A percentile compares a stretch with the other conserved stretches of the same genome.
Evolutionary conservation across 2,797 vertebrate species (phyloP).

Genomic region (Phoxinus dragarum): DNA sequence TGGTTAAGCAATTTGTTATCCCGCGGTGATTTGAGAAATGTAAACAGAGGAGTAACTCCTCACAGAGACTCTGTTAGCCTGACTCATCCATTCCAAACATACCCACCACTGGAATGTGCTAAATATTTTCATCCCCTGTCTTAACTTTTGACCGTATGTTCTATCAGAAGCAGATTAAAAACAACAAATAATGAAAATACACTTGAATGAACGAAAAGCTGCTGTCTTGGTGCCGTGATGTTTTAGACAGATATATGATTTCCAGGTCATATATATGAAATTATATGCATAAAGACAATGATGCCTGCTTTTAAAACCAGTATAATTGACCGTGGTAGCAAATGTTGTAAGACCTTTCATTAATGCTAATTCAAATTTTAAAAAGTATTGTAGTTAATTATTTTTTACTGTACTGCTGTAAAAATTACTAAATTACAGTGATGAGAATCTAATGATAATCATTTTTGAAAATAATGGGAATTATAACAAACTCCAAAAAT

Average conservation of each 20-base stretch:
- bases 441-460: background rate
- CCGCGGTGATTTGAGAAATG: constrained; percentile 58
- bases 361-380: background rate
- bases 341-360: background rate
- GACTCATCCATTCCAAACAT: constrained; percentile 38
- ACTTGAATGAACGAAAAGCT: background rate
- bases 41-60: constrained; percentile 64
- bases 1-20: constrained; percentile 61
- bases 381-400: background rate
- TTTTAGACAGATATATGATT: background rate
- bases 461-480: background rate
- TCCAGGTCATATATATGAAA: background rate
- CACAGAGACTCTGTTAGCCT: constrained; percentile 50
- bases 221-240: background rate
- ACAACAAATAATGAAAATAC: background rate
- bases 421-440: background rate
- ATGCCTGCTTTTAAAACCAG: background rate
- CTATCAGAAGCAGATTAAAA: background rate
- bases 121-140: constrained; percentile 51
- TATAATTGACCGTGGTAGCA: background rate
- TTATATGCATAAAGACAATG: background rate
- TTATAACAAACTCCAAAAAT: background rate
- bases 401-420: background rate
- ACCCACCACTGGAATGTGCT: constrained; percentile 63
- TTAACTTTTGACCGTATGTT: constrained; percentile 22